A percentile compares a stretch with the other conserved stretches of the same genome.
These are phyloP conservation scores for Eulemur rufifrons DNA, from an alignment of 2,113 vertebrate genomes.

Conservation along the genomic window DNA sequence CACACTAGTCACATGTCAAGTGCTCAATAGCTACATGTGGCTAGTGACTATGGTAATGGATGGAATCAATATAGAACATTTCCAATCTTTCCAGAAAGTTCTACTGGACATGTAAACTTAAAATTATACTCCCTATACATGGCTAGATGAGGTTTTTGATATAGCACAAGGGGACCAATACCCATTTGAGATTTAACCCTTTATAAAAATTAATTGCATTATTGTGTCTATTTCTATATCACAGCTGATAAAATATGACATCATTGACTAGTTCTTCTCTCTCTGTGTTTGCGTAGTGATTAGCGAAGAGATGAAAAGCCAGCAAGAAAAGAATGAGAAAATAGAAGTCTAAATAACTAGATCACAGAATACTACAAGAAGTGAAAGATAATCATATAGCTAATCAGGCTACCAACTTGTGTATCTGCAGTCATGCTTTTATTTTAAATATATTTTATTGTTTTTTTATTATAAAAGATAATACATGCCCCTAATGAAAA, in stretches of 20 bases:
- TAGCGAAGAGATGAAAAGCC: not conserved
- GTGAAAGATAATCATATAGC: not conserved
- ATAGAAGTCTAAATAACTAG: not conserved
- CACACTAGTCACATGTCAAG: not conserved
- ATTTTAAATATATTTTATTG: slow-evolving; percentile 1
- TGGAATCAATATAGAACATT: not conserved
- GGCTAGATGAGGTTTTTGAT: not conserved
- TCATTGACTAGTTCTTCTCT: not conserved
- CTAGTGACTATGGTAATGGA: not conserved
- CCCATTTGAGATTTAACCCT: not conserved
- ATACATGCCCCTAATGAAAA: not conserved
- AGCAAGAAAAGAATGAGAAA: not conserved
- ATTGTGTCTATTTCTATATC: not conserved
- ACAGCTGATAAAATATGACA: not conserved
- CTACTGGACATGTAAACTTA: not conserved
- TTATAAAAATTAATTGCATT: not conserved
- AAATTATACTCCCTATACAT: not conserved
- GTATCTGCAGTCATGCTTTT: not conserved
- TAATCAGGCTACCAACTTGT: not conserved
- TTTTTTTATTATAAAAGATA: slow-evolving; percentile 23
- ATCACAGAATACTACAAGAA: not conserved
- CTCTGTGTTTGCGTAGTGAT: not conserved
- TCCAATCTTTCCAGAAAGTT: not conserved
- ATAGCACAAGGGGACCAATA: not conserved
- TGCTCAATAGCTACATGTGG: not conserved